Evolutionary conservation across 2,888 invertebrate genomes (phyloP), one percentile per base, ranked within the genome.

Genomic region (Ophion slaviceki): DNA sequence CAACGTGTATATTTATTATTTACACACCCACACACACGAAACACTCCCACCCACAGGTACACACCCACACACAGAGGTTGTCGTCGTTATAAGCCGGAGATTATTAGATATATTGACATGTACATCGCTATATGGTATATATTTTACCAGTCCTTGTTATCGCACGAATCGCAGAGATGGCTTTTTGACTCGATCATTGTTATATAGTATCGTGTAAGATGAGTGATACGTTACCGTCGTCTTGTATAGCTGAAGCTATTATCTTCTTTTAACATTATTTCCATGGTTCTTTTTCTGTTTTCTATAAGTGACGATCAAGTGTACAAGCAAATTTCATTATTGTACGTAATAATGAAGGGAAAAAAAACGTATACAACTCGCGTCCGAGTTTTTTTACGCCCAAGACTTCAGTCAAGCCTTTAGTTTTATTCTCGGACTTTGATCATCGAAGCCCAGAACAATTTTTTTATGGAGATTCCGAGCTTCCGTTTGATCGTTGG

Each of bases 171-270:
- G 89, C 91, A 91, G 72, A 92, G 91, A 92, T 92, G 92, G 93
- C 93, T 93, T 93, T 93, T 93, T 92, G 93, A 93, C 92, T 92
- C 90, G 90, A 90, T 81, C 83, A 91, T 92, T 90, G 90, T 92
- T 93, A 92, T 93, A 93, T 91, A 93, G 92, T 93, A 92, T 92
- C 92, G 91, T 93, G 93, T 93, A 93, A 91, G 91, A 92, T 92
- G 93, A 85, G 87, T 89, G 90, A 90, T 90, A 88, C 90, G 92
- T 93, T 93, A 92, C 91, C 92, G 91, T 70, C 70, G 78, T 79
- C 62, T 92, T 66, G 92, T 92, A 93, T 91, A 93, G 91, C 91
- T 91, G 89, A 89, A 90, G 88, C 88, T 90, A 89, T 89, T 90
- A 88, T 87, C 90, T 88, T 89, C 89, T 92, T 91, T 92, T 92